These are phyloP conservation scores for Scalopus aquaticus DNA, from an alignment of 2,113 vertebrate species.

Conservation along the genomic window DNA sequence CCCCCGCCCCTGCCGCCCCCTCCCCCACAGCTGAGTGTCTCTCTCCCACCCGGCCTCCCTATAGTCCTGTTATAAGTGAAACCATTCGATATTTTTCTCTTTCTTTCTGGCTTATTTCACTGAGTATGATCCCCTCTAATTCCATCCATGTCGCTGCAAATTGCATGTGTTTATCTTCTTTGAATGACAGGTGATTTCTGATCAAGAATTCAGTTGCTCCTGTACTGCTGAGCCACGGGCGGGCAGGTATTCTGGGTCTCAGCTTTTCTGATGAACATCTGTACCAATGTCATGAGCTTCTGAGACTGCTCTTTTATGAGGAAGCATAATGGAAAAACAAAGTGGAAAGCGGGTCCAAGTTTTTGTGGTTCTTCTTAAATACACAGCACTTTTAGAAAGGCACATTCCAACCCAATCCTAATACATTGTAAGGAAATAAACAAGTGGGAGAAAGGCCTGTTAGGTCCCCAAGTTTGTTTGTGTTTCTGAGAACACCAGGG, in stretches of 20 bases:
- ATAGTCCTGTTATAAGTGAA: too few relatives aligned
- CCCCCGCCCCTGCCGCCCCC: too few relatives aligned
- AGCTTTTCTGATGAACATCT: not conserved
- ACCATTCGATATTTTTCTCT: too few relatives aligned
- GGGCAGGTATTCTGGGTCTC: not conserved
- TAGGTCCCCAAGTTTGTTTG: not conserved
- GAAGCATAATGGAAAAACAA: conserved; percentile 4
- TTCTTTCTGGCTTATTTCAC: too few relatives aligned
- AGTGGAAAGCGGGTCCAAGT: not conserved
- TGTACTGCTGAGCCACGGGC: not conserved
- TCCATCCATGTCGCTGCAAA: too few relatives aligned
- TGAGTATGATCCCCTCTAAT: too few relatives aligned
- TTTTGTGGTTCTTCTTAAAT: conserved; percentile 28
- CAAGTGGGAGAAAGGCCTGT: not conserved
- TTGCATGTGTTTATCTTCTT: too few relatives aligned
- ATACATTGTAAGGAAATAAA: not conserved
- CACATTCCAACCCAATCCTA: conserved; percentile 63
- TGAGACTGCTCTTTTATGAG: not conserved
- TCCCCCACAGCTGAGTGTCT: too few relatives aligned
- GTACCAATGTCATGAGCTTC: not conserved
- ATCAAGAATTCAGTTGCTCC: not conserved
- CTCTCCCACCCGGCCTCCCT: too few relatives aligned
- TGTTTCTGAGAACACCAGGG: not conserved
- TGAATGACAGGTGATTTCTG: too few relatives aligned
- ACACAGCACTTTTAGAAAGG: not conserved